These are phyloP conservation scores for Pagrus major DNA, from an alignment of 2,113 vertebrate species.

Conservation along the genomic window DNA sequence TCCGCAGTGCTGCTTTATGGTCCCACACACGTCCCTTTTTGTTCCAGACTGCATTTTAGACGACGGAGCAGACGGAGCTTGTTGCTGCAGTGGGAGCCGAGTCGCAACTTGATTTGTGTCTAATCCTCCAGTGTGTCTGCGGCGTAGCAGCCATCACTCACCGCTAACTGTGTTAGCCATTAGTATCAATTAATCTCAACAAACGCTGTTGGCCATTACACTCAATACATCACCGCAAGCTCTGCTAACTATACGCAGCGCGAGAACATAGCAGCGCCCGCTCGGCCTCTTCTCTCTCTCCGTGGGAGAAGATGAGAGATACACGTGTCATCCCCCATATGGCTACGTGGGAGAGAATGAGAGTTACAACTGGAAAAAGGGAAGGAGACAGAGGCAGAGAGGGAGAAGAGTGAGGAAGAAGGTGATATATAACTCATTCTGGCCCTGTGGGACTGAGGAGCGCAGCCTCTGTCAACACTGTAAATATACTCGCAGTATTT, in stretches of 20 bases:
- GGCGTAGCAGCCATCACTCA: conserved; percentile 73
- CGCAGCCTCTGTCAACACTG: conserved; percentile 63
- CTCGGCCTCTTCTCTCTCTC: conserved; percentile 34
- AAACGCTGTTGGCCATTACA: conserved; percentile 70
- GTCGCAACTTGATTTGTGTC: conserved; percentile 73
- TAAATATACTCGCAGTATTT: conserved; percentile 67
- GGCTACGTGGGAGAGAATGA: conserved; percentile 53
- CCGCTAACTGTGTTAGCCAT: conserved; percentile 75
- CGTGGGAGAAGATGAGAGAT: conserved; percentile 63
- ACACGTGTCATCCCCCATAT: conserved; percentile 67
- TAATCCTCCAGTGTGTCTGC: conserved; percentile 60
- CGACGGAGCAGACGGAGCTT: conserved; percentile 50
- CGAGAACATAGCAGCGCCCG: conserved; percentile 27
- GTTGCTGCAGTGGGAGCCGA: conserved; percentile 51
- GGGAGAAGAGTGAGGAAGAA: conserved; percentile 6
- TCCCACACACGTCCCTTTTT: conserved; percentile 11
- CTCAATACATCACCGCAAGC: conserved; percentile 71
- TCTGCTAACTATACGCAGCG: conserved; percentile 66
- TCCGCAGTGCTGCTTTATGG: conserved; percentile 25
- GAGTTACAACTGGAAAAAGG: conserved; percentile 35
- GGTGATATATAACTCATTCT: conserved; percentile 53
- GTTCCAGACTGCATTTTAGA: conserved; percentile 25
- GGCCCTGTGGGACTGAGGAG: conserved; percentile 43
- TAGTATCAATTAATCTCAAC: conserved; percentile 82
- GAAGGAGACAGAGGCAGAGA: conserved; percentile 7